These are phyloP conservation scores for Diachrysia chrysitis DNA, from an alignment of 2,888 invertebrate species.

Conservation along the genomic window DNA sequence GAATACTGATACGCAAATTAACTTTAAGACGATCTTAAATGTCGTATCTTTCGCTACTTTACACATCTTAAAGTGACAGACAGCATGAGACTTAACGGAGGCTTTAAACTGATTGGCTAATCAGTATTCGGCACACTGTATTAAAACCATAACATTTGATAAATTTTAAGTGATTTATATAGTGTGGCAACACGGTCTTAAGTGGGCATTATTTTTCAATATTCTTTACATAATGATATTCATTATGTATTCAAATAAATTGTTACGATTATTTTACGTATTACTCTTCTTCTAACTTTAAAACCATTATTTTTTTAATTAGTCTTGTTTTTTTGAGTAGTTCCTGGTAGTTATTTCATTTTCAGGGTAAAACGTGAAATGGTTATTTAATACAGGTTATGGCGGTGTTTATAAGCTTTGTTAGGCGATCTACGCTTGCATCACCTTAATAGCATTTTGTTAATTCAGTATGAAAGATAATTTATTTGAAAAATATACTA, in stretches of 20 bases:
- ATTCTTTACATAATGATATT: constrained; percentile 5
- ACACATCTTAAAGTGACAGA: too few relatives aligned
- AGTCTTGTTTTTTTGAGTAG: neutral
- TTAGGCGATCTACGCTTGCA: constrained; percentile 67
- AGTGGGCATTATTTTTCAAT: constrained; percentile 18
- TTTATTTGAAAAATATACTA: constrained; percentile 47
- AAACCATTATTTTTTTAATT: neutral
- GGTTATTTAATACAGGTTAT: constrained; percentile 14
- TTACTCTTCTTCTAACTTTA: neutral
- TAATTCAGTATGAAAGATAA: constrained; percentile 19
- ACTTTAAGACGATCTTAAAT: too few relatives aligned
- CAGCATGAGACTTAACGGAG: too few relatives aligned
- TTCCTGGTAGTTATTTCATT: neutral
- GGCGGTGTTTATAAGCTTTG: constrained; percentile 66
- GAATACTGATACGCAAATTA: too few relatives aligned
- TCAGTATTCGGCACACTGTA: constrained; percentile 1
- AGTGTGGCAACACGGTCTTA: neutral
- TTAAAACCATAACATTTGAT: constrained; percentile 13
- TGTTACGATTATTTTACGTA: neutral
- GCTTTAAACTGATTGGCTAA: too few relatives aligned
- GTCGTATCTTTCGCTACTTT: too few relatives aligned
- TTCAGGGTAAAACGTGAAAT: constrained; percentile 13
- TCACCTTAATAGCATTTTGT: constrained; percentile 74
- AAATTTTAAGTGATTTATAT: constrained; percentile 26
- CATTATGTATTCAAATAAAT: constrained; percentile 5